Conservation (phyloP, 1,140 invertebrate genomes). For the Mizuhopecten yessoensis region DNA sequence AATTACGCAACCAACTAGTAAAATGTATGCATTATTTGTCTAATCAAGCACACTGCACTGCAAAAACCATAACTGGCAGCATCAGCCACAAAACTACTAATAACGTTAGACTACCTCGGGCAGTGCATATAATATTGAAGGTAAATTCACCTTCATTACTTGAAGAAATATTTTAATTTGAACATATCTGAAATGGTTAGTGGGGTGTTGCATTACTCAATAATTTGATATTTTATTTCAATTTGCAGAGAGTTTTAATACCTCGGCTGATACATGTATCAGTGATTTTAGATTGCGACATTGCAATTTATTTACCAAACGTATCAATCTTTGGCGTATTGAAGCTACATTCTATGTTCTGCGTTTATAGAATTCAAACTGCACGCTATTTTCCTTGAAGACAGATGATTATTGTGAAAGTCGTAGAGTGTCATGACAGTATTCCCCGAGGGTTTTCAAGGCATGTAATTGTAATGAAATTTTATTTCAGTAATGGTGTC, state of each 20-base stretch:
- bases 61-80: too few species aligned
- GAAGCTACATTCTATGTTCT: not conserved
- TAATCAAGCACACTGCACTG: too few species aligned
- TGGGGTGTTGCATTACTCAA: not conserved
- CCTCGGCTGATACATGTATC: not conserved
- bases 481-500: not conserved
- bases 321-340: not conserved
- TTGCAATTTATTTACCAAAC: not conserved
- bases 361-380: not conserved
- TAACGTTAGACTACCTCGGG: too few species aligned
- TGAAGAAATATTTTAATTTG: not conserved
- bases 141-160: too few species aligned
- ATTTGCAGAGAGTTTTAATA: not conserved
- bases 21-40: too few species aligned
- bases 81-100: too few species aligned
- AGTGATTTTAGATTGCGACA: not conserved
- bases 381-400: not conserved
- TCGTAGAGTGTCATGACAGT: not conserved
- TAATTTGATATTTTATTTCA: slow-evolving; percentile 5
- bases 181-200: not conserved
- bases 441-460: not conserved
- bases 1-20: too few species aligned
- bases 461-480: not conserved
- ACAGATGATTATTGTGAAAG: slow-evolving; percentile 13
- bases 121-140: too few species aligned